phyloP scores from a whole-genome alignment of 2,888 invertebrate genomes.

The Nomada ruficornis region DNA sequence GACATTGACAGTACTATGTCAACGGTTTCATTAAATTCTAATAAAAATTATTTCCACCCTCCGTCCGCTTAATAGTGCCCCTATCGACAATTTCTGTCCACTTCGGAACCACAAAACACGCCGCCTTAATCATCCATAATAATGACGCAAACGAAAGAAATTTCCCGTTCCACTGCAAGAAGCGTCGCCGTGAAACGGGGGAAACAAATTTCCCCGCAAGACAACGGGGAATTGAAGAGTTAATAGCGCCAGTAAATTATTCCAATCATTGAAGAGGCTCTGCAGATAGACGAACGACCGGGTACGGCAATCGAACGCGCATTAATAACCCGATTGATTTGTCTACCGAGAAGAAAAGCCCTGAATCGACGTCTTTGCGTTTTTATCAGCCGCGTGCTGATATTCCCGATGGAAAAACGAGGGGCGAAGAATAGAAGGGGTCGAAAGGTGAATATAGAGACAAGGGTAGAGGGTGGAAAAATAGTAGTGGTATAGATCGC shows the following conservation, averaged over 20 bases:
- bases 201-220: neutral
- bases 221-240: constrained; percentile 9
- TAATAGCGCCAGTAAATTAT: constrained; percentile 31
- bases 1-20: too few relatives aligned
- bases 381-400: constrained; percentile 49
- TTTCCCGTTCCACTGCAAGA: neutral
- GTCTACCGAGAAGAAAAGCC: constrained; percentile 35
- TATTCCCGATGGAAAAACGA: constrained; percentile 28
- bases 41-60: too few relatives aligned
- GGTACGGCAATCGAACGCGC: constrained; percentile 1
- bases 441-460: neutral
- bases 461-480: constrained; percentile 33
- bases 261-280: constrained; percentile 23
- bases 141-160: neutral
- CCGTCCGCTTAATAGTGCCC: too few relatives aligned
- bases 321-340: constrained; percentile 51
- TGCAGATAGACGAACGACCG: neutral
- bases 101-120: too few relatives aligned
- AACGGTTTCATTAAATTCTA: too few relatives aligned
- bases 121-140: too few relatives aligned
- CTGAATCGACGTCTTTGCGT: constrained; percentile 29
- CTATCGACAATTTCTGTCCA: too few relatives aligned
- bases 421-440: neutral
- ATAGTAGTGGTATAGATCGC: constrained; percentile 25
- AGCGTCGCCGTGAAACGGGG: neutral